These are phyloP conservation scores for Solen grandis DNA, from an alignment of 1,140 invertebrate genomes.

Conservation along the genomic window DNA sequence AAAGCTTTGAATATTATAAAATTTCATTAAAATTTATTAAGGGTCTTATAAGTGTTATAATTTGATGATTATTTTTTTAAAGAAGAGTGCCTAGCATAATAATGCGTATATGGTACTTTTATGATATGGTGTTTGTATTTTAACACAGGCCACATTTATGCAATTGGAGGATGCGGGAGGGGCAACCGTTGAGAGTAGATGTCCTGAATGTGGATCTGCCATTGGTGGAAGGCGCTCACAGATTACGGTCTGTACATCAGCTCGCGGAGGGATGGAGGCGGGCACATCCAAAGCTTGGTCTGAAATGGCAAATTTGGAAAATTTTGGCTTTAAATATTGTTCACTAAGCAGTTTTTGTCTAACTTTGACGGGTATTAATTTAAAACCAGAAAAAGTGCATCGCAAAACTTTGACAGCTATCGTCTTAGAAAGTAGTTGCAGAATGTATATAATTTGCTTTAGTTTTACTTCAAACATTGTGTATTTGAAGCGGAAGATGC, in stretches of 20 bases:
- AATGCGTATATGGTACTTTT: not conserved
- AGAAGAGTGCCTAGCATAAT: no score
- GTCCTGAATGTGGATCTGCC: conserved; percentile 84
- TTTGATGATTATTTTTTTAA: no score
- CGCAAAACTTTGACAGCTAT: no score
- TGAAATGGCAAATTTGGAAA: conserved; percentile 68
- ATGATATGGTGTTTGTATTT: not conserved
- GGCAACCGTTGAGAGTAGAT: conserved; percentile 84
- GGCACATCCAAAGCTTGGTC: conserved; percentile 75
- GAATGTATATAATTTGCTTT: no score
- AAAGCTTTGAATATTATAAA: not conserved
- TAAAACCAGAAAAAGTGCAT: no score
- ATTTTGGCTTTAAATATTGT: conserved; percentile 51
- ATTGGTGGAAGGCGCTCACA: conserved; percentile 86
- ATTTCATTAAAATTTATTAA: not conserved
- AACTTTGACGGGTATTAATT: no score
- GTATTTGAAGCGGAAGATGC: no score
- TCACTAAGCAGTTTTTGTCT: no score
- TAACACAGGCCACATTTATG: conserved; percentile 85
- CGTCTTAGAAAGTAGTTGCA: no score
- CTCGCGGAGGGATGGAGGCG: conserved; percentile 81
- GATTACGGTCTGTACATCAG: conserved; percentile 81
- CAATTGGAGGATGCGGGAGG: conserved; percentile 88
- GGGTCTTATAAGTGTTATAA: not conserved
- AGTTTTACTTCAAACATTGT: no score